Base-by-base conservation (phyloP, 1,140 invertebrate species). In the Drosophila lini region DNA sequence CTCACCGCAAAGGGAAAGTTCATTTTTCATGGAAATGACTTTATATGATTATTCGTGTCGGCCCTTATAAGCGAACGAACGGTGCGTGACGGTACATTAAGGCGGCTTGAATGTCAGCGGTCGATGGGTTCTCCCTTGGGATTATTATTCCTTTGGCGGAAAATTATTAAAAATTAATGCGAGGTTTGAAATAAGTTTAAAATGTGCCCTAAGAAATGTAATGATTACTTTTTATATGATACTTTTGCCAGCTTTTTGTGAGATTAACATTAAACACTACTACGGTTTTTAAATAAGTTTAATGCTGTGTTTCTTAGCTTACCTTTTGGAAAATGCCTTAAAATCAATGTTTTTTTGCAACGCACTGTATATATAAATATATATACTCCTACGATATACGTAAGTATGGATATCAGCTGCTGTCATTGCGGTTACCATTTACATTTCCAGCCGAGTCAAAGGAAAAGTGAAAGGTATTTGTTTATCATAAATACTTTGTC, bases 401-500 rank as follows among this genome's bases (percentile, higher is more conserved):
- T 56, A 41, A n/a, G n/a, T 40, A 65, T 11, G 16, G 3, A 63
- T 42, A 25, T 36, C 13, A 38, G 42, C 13, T 11, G 32, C 40
- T 55, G 48, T 28, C 62, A 53, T 40, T 62, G 57, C 64, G 36
- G 57, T 48, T 67, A 48, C 31, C 65, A 67, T 69, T 70, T 48
- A 57, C 32, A 55, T 50, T 58, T 32, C 7, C 10, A 58, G 65
- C 31, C 22, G 50, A 70, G 25, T 68, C 38, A 34, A 48, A 47
- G 31, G 65, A 50, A 59, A 71, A 73, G 69, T 73, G 73, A 81
- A 76, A 58, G 55, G 79, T 79, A 67, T 69, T 73, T 82, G 75
- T 78, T 81, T 79, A 53, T 69, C 69, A 83, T 75, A 74, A 83
- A 79, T 73, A 73, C 61, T 65, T 52, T 40, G 42, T 32, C 45